Conservation (phyloP, 2,113 vertebrate species). For the Prinia subflava region DNA sequence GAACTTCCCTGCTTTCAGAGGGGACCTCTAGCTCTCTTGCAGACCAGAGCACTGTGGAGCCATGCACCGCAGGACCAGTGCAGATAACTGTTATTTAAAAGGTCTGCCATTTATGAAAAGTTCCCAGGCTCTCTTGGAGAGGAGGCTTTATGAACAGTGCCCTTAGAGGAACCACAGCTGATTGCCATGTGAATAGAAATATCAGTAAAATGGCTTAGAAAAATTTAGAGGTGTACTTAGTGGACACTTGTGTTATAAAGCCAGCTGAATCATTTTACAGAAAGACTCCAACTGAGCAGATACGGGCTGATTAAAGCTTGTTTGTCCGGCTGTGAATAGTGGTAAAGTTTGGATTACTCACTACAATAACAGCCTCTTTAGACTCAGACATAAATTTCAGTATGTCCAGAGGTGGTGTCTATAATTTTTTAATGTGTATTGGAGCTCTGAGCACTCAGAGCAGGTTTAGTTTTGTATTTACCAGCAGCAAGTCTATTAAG, state of each 20-base stretch:
- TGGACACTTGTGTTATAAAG: constrained; percentile 28
- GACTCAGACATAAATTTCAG: constrained; percentile 60
- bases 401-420: constrained; percentile 65
- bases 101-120: constrained; percentile 41
- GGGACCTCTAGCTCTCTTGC: constrained; percentile 18
- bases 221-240: constrained; percentile 48
- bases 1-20: constrained; percentile 63
- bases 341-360: constrained; percentile 62
- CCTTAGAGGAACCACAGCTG: constrained; percentile 23
- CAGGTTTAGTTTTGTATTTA: constrained; percentile 70
- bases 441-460: constrained; percentile 42
- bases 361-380: constrained; percentile 62
- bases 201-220: constrained; percentile 45
- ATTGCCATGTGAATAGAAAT: constrained; percentile 47
- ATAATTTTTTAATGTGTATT: constrained; percentile 69
- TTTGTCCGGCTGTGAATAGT: constrained; percentile 47
- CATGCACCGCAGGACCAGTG: background rate
- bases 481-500: constrained; percentile 70
- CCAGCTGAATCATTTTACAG: constrained; percentile 32
- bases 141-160: background rate
- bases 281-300: constrained; percentile 27
- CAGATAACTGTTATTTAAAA: constrained; percentile 58
- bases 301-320: constrained; percentile 34
- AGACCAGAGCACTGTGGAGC: constrained; percentile 20
- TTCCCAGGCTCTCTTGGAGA: constrained; percentile 34